phyloP scores from a whole-genome alignment of 2,113 vertebrate species.

The Nothoprocta perdicaria region DNA sequence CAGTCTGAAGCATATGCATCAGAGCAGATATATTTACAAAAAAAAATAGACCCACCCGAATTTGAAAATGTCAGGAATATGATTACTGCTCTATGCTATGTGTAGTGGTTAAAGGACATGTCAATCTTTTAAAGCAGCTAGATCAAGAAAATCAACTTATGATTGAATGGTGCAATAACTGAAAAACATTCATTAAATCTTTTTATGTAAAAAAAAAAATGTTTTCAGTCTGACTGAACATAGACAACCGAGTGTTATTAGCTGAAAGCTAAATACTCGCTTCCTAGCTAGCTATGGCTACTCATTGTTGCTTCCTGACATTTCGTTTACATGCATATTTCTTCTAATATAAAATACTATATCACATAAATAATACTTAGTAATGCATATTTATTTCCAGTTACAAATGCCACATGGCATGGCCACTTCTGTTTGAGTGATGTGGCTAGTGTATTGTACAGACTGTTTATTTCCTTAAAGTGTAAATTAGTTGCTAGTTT shows the following conservation, averaged over 20 bases:
- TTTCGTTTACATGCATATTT: not conserved
- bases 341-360: conserved; percentile 6
- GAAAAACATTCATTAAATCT: conserved; percentile 65
- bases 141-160: conserved; percentile 47
- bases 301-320: conserved; percentile 47
- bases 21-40: not conserved
- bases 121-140: conserved; percentile 45
- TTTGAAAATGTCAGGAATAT: conserved; percentile 25
- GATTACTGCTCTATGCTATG: not conserved
- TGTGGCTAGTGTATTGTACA: not conserved
- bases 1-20: not conserved
- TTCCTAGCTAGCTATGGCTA: not conserved
- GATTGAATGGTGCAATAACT: conserved; percentile 5
- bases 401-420: not conserved
- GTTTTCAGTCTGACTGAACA: conserved; percentile 32
- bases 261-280: conserved; percentile 6
- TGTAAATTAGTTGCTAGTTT: not conserved
- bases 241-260: not conserved
- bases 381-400: conserved; percentile 43
- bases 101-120: not conserved
- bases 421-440: not conserved
- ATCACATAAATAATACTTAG: conserved; percentile 29
- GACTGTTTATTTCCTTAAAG: not conserved
- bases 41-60: not conserved
- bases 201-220: conserved; percentile 3